A percentile compares a stretch with the other conserved stretches of the same genome.
These are phyloP conservation scores for Toxotes chatareus DNA, from an alignment of 2,113 vertebrate genomes.

Conservation along the genomic window DNA sequence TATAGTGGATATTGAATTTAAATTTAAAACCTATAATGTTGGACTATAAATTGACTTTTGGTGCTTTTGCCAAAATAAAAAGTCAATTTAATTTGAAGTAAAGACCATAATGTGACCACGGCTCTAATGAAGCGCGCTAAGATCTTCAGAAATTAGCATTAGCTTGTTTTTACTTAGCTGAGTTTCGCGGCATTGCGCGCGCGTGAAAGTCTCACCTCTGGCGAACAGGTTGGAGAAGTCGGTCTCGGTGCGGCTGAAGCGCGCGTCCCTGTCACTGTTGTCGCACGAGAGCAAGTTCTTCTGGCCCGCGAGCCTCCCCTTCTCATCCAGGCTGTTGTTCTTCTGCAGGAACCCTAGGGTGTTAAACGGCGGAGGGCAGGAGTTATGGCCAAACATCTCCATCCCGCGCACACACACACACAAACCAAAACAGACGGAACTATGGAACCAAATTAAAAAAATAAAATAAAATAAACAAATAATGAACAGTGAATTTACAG, in stretches of 20 bases:
- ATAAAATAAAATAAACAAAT: neutral
- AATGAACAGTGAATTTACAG: neutral
- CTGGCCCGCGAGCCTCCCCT: slow-evolving; percentile 89
- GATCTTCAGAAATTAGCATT: neutral
- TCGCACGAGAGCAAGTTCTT: slow-evolving; percentile 91
- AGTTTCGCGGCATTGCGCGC: neutral
- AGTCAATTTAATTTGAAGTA: neutral
- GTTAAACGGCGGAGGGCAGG: slow-evolving; percentile 84
- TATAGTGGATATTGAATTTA: neutral
- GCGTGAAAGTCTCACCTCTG: slow-evolving; percentile 85
- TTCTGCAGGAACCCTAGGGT: slow-evolving; percentile 96
- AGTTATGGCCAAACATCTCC: slow-evolving; percentile 82
- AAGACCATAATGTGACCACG: neutral
- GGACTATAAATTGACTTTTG: no score
- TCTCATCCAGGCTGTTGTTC: slow-evolving; percentile 97
- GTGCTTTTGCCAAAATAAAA: neutral
- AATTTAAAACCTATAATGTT: neutral
- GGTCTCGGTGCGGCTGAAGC: slow-evolving; percentile 91
- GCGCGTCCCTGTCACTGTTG: slow-evolving; percentile 90
- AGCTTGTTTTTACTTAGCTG: neutral
- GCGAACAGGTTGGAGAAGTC: slow-evolving; percentile 99
- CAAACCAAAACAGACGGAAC: neutral
- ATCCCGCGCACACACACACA: slow-evolving; percentile 24
- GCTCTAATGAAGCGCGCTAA: neutral
- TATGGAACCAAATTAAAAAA: neutral